Evolutionary conservation across 2,113 vertebrate species (phyloP), one percentile per base, ranked within the genome.

Genomic region (Thalassoma bifasciatum): DNA sequence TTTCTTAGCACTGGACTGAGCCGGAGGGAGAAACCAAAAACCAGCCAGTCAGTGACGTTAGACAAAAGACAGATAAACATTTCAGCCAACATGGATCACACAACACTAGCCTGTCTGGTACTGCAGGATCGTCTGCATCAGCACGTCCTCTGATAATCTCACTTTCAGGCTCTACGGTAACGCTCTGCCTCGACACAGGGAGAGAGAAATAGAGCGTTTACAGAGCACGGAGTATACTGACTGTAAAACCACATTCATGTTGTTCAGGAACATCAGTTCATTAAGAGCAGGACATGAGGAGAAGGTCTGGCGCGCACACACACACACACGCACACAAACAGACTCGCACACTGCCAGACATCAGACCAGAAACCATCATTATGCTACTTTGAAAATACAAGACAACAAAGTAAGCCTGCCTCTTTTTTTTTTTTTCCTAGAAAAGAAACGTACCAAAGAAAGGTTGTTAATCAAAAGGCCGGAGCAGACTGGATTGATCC

Each of bases 231-330:
- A 80, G 77, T 42, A 72, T 69, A 75, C 79, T 13, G 62, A 84
- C 75, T 81, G 71, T 69, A 77, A 89, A 71, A 82, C 84, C 82
- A 93, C 92, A 92, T 91, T 91, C 89, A 88, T 80, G 78, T 75
- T 75, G 72, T 72, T 63, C 77, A 79, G 72, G 72, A 82, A 37
- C 37, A 72, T 69, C 42, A 72, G 68, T 73, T 70, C 13, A 7
- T 56, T 44, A 70, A 66, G 70, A 83, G 71, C 56, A 75, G 81
- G 69, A 61, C 73, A 69, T 54, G 69, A 78, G 36, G 51, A 59
- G 75, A 1, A 59, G 21, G 66, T 72, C 60, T 49, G 30, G 3
- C 62, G 65, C 42, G 59, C 60, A 69, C 17, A 56, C 34, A 40
- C 54, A 50, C 51, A 62, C 26, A 14, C 7, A 9, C 54, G 3